Conservation (phyloP, 2,888 invertebrate genomes). For the Drosophila histrio region DNA sequence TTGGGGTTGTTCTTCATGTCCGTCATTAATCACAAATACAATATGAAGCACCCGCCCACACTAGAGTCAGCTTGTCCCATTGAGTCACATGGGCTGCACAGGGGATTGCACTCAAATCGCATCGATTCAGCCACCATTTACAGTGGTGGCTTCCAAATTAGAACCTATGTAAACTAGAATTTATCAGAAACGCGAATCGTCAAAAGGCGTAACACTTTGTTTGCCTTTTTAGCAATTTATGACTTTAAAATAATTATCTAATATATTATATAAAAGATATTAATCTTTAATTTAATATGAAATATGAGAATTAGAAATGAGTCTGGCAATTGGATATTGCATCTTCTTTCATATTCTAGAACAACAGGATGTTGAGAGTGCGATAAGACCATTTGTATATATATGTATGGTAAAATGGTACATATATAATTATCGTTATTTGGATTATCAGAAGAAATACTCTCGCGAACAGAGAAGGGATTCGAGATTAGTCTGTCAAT, state of each 20-base stretch:
- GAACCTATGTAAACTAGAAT: not conserved
- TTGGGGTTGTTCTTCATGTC: slow-evolving; percentile 40
- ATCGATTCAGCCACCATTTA: slow-evolving; percentile 10
- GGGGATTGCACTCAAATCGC: slow-evolving; percentile 17
- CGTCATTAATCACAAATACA: slow-evolving; percentile 26
- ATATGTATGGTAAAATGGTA: not conserved
- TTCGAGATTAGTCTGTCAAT: slow-evolving; percentile 2
- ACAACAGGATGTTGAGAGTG: not conserved
- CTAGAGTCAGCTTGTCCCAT: slow-evolving; percentile 11
- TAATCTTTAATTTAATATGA: not conserved
- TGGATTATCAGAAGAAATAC: slow-evolving; percentile 9
- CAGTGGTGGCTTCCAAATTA: slow-evolving; percentile 13
- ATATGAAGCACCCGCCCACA: slow-evolving; percentile 19
- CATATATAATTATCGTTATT: not conserved
- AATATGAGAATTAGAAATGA: not conserved
- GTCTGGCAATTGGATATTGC: not conserved
- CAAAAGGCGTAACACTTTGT: not conserved
- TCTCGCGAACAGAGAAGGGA: slow-evolving; percentile 3
- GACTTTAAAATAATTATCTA: not conserved
- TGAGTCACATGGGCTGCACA: slow-evolving; percentile 9
- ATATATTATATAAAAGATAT: not conserved
- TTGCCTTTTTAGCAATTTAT: not conserved
- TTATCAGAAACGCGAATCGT: not conserved
- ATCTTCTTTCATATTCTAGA: not conserved
- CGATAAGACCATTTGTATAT: not conserved